Conservation (phyloP, 2,888 invertebrate genomes). For the Blastobasis lacticolella region DNA sequence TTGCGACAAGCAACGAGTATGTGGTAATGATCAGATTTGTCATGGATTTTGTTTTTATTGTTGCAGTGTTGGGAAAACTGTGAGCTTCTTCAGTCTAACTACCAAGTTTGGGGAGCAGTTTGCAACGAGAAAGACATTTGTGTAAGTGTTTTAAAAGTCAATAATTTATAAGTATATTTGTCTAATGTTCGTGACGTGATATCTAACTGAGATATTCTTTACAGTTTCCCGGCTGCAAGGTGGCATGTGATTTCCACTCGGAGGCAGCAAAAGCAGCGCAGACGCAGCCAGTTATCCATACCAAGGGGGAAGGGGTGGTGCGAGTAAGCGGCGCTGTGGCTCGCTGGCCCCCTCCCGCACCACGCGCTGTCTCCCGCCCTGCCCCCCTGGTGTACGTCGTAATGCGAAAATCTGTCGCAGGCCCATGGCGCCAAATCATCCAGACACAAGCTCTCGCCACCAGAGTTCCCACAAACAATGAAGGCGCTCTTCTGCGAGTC, state of each 20-base stretch:
- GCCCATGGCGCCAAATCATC: slow-evolving; percentile 79
- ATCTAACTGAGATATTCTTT: slow-evolving; percentile 25
- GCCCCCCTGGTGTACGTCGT: slow-evolving; percentile 80
- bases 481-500: slow-evolving; percentile 78
- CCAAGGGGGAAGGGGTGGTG: slow-evolving; percentile 80
- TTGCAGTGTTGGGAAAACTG: slow-evolving; percentile 86
- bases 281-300: slow-evolving; percentile 80
- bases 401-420: slow-evolving; percentile 77
- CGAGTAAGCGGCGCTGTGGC: slow-evolving; percentile 77
- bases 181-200: too few relatives aligned
- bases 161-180: too few relatives aligned
- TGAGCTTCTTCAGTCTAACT: slow-evolving; percentile 81
- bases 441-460: slow-evolving; percentile 79
- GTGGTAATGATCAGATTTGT: slow-evolving; percentile 19
- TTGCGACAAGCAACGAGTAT: slow-evolving; percentile 24
- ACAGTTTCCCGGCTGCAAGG: slow-evolving; percentile 82
- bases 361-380: slow-evolving; percentile 71
- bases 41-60: slow-evolving; percentile 36
- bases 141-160: slow-evolving; percentile 69
- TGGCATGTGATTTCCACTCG: slow-evolving; percentile 80
- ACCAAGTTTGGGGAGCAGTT: slow-evolving; percentile 81
- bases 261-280: slow-evolving; percentile 77
- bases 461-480: slow-evolving; percentile 77
- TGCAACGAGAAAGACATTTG: slow-evolving; percentile 82
- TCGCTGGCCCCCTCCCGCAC: slow-evolving; percentile 78